Conservation (phyloP, 2,888 invertebrate genomes). For the Agapostemon virescens region DNA sequence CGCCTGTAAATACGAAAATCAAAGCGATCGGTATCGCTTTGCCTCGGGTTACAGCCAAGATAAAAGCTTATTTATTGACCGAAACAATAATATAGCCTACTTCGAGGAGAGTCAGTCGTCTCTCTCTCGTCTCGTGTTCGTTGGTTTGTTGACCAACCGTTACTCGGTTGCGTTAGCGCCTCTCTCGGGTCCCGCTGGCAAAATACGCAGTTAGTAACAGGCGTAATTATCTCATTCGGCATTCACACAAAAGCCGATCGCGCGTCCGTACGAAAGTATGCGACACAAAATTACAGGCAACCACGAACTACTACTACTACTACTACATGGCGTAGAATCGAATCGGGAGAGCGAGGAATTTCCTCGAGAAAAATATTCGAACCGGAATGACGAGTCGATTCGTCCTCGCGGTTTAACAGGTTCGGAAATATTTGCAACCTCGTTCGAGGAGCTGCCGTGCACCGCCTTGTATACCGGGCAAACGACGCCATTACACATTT, state of each 20-base stretch:
- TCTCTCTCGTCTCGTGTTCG: constrained; percentile 2
- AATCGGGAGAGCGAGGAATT: no score
- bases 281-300: no score
- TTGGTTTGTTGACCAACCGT: constrained; percentile 41
- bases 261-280: no score
- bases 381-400: not conserved
- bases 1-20: not conserved
- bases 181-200: not conserved
- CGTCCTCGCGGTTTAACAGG: not conserved
- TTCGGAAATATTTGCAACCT: not conserved
- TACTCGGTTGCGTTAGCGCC: constrained; percentile 24
- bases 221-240: not conserved
- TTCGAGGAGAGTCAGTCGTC: not conserved
- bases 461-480: no score
- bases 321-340: no score
- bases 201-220: constrained; percentile 17
- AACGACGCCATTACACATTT: constrained; percentile 3
- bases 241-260: not conserved
- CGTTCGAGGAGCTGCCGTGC: not conserved
- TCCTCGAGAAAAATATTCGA: not conserved
- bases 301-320: no score
- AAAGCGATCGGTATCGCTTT: not conserved
- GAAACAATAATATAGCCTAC: constrained; percentile 10
- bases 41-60: not conserved
- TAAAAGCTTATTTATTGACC: constrained; percentile 19